phyloP scores from a whole-genome alignment of 2,113 vertebrate genomes.

The Menidia beryllina region DNA sequence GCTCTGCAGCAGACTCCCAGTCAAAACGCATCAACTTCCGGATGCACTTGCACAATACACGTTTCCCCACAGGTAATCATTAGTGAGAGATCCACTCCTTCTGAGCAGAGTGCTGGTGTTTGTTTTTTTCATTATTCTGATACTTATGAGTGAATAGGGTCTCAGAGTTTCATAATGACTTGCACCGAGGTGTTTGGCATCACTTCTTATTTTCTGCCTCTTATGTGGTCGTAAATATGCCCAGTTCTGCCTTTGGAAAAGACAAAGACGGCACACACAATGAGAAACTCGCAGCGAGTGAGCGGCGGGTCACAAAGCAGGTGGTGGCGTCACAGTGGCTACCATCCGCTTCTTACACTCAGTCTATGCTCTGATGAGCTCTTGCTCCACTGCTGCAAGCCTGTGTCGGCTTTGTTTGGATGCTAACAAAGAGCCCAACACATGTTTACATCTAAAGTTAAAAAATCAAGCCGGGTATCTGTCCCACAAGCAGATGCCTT shows the following conservation, averaged over 20 bases:
- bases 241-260: background rate
- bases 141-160: background rate
- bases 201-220: background rate
- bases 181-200: background rate
- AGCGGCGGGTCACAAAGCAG: too few relatives aligned
- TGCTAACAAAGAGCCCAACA: background rate
- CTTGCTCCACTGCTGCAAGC: background rate
- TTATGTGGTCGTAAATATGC: background rate
- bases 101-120: background rate
- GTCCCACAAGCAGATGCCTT: background rate
- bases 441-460: background rate
- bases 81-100: background rate
- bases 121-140: background rate
- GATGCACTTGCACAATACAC: background rate
- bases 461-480: background rate
- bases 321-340: too few relatives aligned
- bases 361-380: too few relatives aligned
- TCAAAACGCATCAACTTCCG: background rate
- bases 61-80: background rate
- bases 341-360: too few relatives aligned
- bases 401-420: slow-evolving; percentile 3
- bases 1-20: too few relatives aligned
- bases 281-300: too few relatives aligned
- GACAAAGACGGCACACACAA: too few relatives aligned
- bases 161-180: background rate